Conservation (phyloP, 2,797 vertebrate genomes). For the Scarus forsteni region DNA sequence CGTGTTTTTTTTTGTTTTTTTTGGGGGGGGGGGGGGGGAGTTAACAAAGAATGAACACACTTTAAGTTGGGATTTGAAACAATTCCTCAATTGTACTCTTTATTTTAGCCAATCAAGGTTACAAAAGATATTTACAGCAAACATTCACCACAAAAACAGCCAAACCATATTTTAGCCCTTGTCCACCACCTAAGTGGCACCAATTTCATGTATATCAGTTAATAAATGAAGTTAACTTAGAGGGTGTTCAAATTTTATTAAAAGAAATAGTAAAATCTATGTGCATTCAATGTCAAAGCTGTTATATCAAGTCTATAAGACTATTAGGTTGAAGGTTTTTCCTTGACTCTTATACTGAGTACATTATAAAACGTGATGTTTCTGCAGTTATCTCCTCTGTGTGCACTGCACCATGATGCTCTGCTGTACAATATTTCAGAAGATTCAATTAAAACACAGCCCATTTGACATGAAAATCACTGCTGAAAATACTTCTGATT, state of each 20-base stretch:
- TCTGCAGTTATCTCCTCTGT: slow-evolving; percentile 40
- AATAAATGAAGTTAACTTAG: background rate
- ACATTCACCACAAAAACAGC: too few species aligned
- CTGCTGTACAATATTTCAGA: slow-evolving; percentile 33
- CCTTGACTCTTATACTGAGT: slow-evolving; percentile 39
- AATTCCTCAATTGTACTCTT: too few species aligned
- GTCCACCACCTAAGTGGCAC: too few species aligned
- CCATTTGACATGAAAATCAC: slow-evolving; percentile 61
- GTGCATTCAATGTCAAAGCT: slow-evolving; percentile 10
- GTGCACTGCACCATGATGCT: slow-evolving; percentile 27
- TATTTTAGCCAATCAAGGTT: too few species aligned
- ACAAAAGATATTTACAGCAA: too few species aligned
- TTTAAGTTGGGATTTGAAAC: too few species aligned
- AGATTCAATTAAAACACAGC: slow-evolving; percentile 67
- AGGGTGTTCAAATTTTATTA: background rate
- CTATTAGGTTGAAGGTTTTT: slow-evolving; percentile 21
- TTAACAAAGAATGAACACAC: too few species aligned
- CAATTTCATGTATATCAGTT: too few species aligned
- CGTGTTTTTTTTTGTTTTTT: too few species aligned
- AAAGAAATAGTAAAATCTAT: background rate
- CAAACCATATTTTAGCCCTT: too few species aligned
- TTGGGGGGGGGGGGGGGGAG: too few species aligned
- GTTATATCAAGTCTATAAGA: slow-evolving; percentile 2
- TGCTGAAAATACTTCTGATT: slow-evolving; percentile 76
- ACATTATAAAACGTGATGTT: slow-evolving; percentile 16